These are phyloP conservation scores for Mormyrus lacerda DNA, from an alignment of 2,113 vertebrate genomes.

Conservation along the genomic window DNA sequence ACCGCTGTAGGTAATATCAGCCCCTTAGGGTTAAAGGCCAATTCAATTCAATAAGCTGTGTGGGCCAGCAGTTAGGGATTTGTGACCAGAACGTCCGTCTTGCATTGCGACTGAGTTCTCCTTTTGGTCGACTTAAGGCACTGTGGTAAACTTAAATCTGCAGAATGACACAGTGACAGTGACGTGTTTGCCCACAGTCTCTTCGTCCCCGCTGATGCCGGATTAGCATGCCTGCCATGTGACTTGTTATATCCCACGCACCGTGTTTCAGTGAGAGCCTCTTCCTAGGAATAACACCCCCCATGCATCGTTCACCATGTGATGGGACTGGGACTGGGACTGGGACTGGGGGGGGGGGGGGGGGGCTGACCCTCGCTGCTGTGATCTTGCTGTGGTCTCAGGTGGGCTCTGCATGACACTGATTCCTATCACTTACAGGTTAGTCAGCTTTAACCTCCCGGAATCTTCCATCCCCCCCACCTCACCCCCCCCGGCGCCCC, in stretches of 20 bases:
- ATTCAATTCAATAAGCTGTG: background rate
- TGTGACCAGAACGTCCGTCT: background rate
- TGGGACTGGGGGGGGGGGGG: too few relatives aligned
- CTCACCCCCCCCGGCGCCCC: background rate
- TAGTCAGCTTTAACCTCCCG: constrained; percentile 37
- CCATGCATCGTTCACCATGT: background rate
- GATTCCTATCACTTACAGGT: constrained; percentile 35
- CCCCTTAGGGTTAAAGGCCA: constrained; percentile 27
- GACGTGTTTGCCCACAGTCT: background rate
- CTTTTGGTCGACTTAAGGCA: background rate
- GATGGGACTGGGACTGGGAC: background rate
- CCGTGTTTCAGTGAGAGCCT: background rate
- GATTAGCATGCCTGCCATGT: background rate
- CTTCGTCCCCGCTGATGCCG: background rate
- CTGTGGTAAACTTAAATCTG: background rate
- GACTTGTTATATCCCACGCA: background rate
- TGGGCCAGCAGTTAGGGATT: background rate
- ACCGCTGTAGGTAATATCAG: background rate
- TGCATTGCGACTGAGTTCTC: background rate
- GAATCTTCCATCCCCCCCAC: background rate
- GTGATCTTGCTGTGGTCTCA: constrained; percentile 20
- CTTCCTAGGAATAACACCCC: background rate
- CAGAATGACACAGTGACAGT: too few relatives aligned
- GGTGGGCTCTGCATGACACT: constrained; percentile 33
- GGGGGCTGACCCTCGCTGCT: constrained; percentile 16